Percentiles rank a stretch among this genome's conserved stretches.
Conservation (phyloP, 2,888 invertebrate genomes). For the Craniophora ligustri region DNA sequence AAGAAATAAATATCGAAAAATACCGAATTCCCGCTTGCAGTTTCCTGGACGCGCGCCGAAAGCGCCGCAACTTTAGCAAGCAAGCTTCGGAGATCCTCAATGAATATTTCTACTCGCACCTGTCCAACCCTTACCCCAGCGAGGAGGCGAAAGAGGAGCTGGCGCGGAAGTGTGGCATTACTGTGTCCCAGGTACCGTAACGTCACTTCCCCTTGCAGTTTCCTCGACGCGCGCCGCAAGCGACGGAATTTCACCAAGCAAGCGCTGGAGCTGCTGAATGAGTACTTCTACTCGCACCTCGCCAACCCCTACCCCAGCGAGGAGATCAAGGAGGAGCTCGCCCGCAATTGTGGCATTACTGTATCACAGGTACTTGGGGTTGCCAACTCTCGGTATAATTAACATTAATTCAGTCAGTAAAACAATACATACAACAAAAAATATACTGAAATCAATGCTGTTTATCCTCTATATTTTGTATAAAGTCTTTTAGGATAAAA, state of each 20-base stretch:
- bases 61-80: slow-evolving; percentile 99
- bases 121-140: slow-evolving; percentile 99
- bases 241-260: slow-evolving; percentile 98
- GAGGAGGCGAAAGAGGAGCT: slow-evolving; percentile 99
- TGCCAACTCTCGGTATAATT: slow-evolving; percentile 38
- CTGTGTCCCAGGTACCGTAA: slow-evolving; percentile 95
- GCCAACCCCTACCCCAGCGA: slow-evolving; percentile 99
- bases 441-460: too few relatives aligned
- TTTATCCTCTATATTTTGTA: not conserved
- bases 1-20: slow-evolving; percentile 19
- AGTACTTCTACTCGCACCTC: slow-evolving; percentile 99
- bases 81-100: slow-evolving; percentile 99
- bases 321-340: slow-evolving; percentile 98
- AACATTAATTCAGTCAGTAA: too few relatives aligned
- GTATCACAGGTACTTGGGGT: slow-evolving; percentile 92
- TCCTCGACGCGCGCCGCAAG: slow-evolving; percentile 92
- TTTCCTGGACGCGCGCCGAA: slow-evolving; percentile 94
- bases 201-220: slow-evolving; percentile 70
- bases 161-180: slow-evolving; percentile 99
- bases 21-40: slow-evolving; percentile 76
- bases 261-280: slow-evolving; percentile 98
- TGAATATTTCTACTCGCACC: slow-evolving; percentile 99
- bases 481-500: not conserved
- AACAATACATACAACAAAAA: too few relatives aligned
- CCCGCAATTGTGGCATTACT: slow-evolving; percentile 98